Base-by-base conservation (phyloP, 2,888 invertebrate genomes). In the Drymonia ruficornis region DNA sequence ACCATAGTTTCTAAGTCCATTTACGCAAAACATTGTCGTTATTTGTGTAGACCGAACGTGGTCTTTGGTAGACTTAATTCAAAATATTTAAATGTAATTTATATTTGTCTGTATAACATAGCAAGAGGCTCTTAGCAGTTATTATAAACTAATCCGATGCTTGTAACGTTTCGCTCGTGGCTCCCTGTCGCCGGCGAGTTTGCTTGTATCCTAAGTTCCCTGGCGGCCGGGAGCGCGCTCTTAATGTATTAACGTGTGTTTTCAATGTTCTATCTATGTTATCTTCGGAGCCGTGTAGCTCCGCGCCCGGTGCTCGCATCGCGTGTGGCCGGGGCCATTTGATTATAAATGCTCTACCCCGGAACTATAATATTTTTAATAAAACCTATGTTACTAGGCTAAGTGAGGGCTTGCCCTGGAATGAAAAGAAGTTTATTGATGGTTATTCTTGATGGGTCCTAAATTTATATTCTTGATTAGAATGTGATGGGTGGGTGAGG, bases 31-130 rank as follows among this genome's bases (percentile, higher is more conserved):
- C 7, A n/a, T n/a, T n/a, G n/a, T n/a, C n/a, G n/a, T n/a, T 36
- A 11, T 13, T 43, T 9, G 19, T 19, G 43, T 19, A 18, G 43
- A 6, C 43, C 43, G 11, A 40, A 18, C 19, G 6, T 15, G 42
- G 43, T 13, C 43, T 43, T 43, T 43, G 12, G 43, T 43, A 43
- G 43, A 5, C 13, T 43, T 43, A 43, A 19, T 43, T 43, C 12
- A 19, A 43, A 16, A 19, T 43, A 43, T 43, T 43, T 43, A 13
- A 19, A 40, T 16, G 12, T 40, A 43, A 13, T 43, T 6, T 13
- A 19, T 43, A 19, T 43, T 13, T 43, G 19, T 43, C 4, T 12
- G 19, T 43, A 16, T 19, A 43, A 19, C 5, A 12, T 43, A 43
- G 43, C 9, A 43, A 43, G 43, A 43, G 19, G 13, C 23, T 43